Evolutionary conservation across 2,888 invertebrate genomes (phyloP).

Genomic region (Plagodis pulveraria): DNA sequence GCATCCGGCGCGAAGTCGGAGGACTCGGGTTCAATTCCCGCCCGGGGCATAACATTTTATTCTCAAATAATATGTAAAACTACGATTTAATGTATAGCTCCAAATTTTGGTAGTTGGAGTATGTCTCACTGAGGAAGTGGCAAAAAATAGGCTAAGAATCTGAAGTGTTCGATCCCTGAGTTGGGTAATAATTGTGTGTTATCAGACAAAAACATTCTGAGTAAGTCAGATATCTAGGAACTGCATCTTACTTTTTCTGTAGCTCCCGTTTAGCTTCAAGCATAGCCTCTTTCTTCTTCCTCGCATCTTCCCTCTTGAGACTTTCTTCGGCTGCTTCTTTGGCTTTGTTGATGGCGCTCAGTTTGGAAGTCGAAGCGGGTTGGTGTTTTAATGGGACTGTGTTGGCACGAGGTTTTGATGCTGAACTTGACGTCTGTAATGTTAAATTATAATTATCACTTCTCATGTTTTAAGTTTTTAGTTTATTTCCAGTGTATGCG

Average conservation of each 20-base stretch:
- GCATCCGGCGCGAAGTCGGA: too few species aligned
- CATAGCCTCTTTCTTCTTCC: constrained; percentile 85
- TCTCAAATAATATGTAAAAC: too few species aligned
- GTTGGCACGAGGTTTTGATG: constrained; percentile 57
- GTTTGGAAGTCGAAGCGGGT: constrained; percentile 61
- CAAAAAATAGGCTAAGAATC: too few species aligned
- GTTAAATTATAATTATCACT: neutral
- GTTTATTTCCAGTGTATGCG: too few species aligned
- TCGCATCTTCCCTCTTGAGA: constrained; percentile 75
- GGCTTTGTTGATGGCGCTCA: constrained; percentile 51
- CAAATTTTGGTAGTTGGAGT: too few species aligned
- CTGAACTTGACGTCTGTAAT: constrained; percentile 61
- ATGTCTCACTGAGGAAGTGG: too few species aligned
- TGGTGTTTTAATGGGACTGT: constrained; percentile 43
- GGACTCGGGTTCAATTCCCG: too few species aligned
- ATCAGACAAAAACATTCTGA: too few species aligned
- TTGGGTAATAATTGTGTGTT: too few species aligned
- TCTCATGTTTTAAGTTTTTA: neutral
- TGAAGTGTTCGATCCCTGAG: too few species aligned
- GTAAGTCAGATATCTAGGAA: neutral
- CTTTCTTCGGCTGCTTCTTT: constrained; percentile 68
- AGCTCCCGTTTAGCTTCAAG: constrained; percentile 84
- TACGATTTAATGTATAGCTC: too few species aligned
- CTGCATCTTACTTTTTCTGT: constrained; percentile 73
- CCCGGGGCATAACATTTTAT: too few species aligned